Conservation (phyloP, 2,888 invertebrate species). For the Pardosa pseudoannulata region DNA sequence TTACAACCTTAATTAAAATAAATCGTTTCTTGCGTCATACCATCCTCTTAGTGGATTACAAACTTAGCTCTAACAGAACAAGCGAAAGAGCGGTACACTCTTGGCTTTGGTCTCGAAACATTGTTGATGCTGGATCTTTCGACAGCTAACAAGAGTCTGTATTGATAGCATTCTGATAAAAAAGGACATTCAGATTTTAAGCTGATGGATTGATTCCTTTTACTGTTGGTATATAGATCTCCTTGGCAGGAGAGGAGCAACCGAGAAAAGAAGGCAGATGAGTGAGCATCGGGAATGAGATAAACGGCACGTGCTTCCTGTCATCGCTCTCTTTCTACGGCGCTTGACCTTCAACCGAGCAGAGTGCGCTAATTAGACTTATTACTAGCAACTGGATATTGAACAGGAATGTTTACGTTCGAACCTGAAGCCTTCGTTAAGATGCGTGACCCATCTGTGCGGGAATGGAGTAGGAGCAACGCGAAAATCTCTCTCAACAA, state of each 20-base stretch:
- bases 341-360: neutral
- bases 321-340: neutral
- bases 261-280: neutral
- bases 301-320: slow-evolving; percentile 12
- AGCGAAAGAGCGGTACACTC: no score
- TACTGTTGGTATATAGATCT: neutral
- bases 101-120: no score
- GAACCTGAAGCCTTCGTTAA: neutral
- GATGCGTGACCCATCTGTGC: neutral
- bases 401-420: slow-evolving; percentile 9
- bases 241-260: neutral
- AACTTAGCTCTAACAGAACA: no score
- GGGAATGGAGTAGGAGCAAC: neutral
- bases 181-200: neutral
- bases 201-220: neutral
- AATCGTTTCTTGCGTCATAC: no score
- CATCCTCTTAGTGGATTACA: no score
- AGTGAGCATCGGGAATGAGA: neutral
- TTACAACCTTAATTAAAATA: no score
- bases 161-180: neutral
- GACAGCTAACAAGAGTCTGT: neutral
- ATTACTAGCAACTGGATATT: slow-evolving; percentile 15
- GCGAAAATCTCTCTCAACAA: neutral
- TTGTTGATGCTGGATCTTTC: no score
- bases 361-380: slow-evolving; percentile 17